Evolutionary conservation across 53 echinoderm and acorn worm genomes (phyloP).

Genomic region (Zoroaster sp.): DNA sequence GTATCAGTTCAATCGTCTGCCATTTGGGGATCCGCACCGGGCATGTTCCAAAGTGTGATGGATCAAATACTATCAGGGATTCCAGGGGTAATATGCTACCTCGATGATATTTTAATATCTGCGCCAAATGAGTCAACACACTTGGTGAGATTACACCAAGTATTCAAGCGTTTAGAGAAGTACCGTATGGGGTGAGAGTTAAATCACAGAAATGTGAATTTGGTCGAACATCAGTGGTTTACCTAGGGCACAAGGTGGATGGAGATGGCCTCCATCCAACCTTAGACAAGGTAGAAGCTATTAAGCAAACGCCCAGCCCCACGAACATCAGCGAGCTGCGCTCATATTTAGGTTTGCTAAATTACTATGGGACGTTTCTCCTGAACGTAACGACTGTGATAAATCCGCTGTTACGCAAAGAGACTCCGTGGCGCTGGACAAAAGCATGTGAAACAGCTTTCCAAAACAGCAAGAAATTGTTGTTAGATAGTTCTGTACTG

Average conservation of each 20-base stretch:
- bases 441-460: constrained; percentile 61
- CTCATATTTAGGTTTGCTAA: constrained; percentile 59
- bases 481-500: constrained; percentile 50
- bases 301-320: constrained; percentile 59
- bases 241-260: constrained; percentile 61
- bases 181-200: constrained; percentile 45
- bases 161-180: not conserved
- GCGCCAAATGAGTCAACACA: not conserved
- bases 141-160: constrained; percentile 17
- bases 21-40: constrained; percentile 54
- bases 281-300: constrained; percentile 61
- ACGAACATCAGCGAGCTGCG: constrained; percentile 61
- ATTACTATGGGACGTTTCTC: constrained; percentile 68
- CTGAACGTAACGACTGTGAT: constrained; percentile 48
- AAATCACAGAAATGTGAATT: constrained; percentile 69
- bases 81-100: constrained; percentile 17
- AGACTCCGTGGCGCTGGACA: constrained; percentile 54
- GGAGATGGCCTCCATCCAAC: constrained; percentile 40
- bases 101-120: constrained; percentile 60
- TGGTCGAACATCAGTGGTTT: constrained; percentile 37
- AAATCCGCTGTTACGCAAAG: constrained; percentile 54
- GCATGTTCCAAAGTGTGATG: constrained; percentile 56
- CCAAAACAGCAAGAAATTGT: constrained; percentile 34
- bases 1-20: constrained; percentile 58
- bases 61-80: constrained; percentile 47